Percentiles rank a stretch among this genome's conserved stretches.
Evolutionary conservation across 2,797 vertebrate genomes (phyloP).

Genomic region (Lepus oiostolus): DNA sequence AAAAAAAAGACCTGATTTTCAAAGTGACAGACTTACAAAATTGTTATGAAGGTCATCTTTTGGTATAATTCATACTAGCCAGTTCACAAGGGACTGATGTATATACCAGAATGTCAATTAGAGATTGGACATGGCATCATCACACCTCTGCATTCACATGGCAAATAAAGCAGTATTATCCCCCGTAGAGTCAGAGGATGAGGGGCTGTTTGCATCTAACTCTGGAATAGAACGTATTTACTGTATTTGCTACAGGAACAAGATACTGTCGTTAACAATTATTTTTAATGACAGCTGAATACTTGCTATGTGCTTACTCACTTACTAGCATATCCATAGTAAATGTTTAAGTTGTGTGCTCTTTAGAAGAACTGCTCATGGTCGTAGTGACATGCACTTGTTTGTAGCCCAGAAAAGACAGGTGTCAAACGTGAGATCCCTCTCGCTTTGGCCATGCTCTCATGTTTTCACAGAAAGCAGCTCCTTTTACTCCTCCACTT

Average conservation of each 20-base stretch:
- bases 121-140: not conserved
- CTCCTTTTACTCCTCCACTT: not conserved
- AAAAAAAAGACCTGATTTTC: not conserved
- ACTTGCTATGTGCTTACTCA: not conserved
- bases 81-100: not conserved
- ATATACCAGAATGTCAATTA: conserved; percentile 14
- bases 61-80: not conserved
- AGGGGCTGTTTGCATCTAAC: not conserved
- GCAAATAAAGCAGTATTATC: not conserved
- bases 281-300: not conserved
- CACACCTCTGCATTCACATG: not conserved
- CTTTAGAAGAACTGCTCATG: not conserved
- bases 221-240: not conserved
- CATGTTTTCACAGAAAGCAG: not conserved
- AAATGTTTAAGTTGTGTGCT: not conserved
- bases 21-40: not conserved
- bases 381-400: not conserved
- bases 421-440: not conserved
- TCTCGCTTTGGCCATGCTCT: not conserved
- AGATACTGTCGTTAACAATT: not conserved
- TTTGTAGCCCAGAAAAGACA: not conserved
- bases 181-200: not conserved
- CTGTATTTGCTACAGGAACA: not conserved
- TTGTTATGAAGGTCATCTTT: conserved; percentile 22
- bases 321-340: not conserved